phyloP scores from a whole-genome alignment of 2,888 invertebrate species.

The Allophyes oxyacanthae region DNA sequence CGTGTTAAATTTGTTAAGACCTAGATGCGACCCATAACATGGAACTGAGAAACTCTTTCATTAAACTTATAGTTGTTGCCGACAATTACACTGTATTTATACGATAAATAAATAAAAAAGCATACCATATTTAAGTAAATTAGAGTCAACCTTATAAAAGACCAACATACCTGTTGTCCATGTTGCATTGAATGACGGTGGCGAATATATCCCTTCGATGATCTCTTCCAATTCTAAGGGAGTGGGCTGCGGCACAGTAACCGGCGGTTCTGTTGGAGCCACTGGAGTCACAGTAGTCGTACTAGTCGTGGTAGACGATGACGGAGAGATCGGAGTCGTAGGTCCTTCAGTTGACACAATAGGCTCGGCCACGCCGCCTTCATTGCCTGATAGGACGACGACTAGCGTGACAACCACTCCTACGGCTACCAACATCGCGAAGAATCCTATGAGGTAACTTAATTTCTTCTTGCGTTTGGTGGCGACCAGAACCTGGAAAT shows the following conservation, averaged over 20 bases:
- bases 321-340: constrained; percentile 46
- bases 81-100: too few relatives aligned
- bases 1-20: too few relatives aligned
- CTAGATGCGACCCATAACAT: too few relatives aligned
- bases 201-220: constrained; percentile 91
- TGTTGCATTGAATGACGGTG: constrained; percentile 93
- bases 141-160: too few relatives aligned
- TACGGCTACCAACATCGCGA: constrained; percentile 87
- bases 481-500: constrained; percentile 90
- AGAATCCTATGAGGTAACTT: constrained; percentile 88
- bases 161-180: constrained; percentile 95
- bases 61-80: too few relatives aligned
- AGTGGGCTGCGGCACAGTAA: constrained; percentile 55
- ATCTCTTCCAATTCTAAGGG: constrained; percentile 91
- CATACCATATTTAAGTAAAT: too few relatives aligned
- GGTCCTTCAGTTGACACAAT: constrained; percentile 68
- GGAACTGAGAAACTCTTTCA: too few relatives aligned
- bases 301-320: constrained; percentile 42
- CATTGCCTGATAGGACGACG: constrained; percentile 84
- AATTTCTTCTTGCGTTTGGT: constrained; percentile 88
- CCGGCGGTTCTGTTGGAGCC: constrained; percentile 45
- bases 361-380: constrained; percentile 69
- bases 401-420: constrained; percentile 90
- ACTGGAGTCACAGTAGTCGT: constrained; percentile 43
- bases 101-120: too few relatives aligned